Evolutionary conservation across 2,113 vertebrate genomes (phyloP).

Genomic region (Crypturellus undulatus): DNA sequence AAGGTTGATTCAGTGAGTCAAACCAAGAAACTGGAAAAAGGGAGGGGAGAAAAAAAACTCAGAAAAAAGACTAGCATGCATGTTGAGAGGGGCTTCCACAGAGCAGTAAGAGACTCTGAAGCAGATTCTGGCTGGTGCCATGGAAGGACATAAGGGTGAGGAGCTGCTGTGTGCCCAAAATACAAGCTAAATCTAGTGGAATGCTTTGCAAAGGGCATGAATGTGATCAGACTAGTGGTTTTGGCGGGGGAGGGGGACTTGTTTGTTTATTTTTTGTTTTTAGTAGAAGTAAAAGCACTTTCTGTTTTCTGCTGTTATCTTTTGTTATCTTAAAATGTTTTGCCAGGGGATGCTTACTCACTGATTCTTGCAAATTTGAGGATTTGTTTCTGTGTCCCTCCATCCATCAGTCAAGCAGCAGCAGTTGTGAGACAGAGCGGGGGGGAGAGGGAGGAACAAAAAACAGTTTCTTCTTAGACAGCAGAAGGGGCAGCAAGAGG

Average conservation of each 20-base stretch:
- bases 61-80: constrained; percentile 34
- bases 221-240: not conserved
- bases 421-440: constrained; percentile 70
- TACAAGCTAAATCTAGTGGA: not conserved
- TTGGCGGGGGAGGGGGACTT: not conserved
- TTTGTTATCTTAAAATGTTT: constrained; percentile 15
- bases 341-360: constrained; percentile 25
- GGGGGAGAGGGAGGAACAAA: constrained; percentile 43
- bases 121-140: constrained; percentile 20
- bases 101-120: constrained; percentile 27
- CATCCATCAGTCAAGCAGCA: constrained; percentile 64
- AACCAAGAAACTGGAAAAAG: constrained; percentile 44
- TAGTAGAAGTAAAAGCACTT: constrained; percentile 15
- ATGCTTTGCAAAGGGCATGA: not conserved
- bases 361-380: constrained; percentile 45
- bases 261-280: not conserved
- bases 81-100: not conserved
- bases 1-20: not conserved
- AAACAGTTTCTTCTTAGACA: constrained; percentile 65
- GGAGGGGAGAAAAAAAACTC: not conserved
- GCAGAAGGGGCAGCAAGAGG: constrained; percentile 77
- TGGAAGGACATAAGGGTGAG: constrained; percentile 9
- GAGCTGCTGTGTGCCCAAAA: constrained; percentile 31
- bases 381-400: constrained; percentile 51
- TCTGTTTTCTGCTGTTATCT: not conserved